These are phyloP conservation scores for Halichoeres trimaculatus DNA, from an alignment of 2,113 vertebrate genomes.

Conservation along the genomic window DNA sequence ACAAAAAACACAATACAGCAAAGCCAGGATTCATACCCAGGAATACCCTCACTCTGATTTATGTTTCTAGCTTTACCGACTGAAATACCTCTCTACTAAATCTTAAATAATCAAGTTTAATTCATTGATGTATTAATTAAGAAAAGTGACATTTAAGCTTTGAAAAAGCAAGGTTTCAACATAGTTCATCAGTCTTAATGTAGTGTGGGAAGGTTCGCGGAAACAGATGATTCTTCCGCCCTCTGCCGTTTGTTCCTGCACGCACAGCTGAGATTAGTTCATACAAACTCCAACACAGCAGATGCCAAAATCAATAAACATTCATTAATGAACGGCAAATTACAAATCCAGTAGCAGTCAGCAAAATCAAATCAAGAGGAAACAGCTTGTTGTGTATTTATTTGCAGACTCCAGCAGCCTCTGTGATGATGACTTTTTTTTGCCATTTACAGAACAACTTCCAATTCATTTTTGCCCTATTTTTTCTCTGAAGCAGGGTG, in stretches of 20 bases:
- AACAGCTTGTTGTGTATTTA: constrained; percentile 53
- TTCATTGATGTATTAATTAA: background rate
- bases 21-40: background rate
- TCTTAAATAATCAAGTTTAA: background rate
- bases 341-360: constrained; percentile 60
- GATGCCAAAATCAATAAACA: constrained; percentile 61
- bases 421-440: constrained; percentile 38
- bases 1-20: background rate
- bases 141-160: background rate
- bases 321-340: constrained; percentile 61
- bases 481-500: constrained; percentile 50
- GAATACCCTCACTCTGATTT: background rate
- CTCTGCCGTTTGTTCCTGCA: constrained; percentile 65
- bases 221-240: constrained; percentile 71
- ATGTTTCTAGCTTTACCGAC: background rate
- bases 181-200: background rate
- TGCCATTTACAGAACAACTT: constrained; percentile 51
- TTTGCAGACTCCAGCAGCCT: constrained; percentile 50
- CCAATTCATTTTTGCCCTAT: constrained; percentile 70
- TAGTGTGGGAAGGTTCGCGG: background rate
- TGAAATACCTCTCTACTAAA: background rate
- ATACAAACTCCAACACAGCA: constrained; percentile 27
- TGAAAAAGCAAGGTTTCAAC: constrained; percentile 15
- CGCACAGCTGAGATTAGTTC: constrained; percentile 24
- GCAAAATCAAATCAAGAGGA: constrained; percentile 61